A percentile compares a stretch with the other conserved stretches of the same genome.
These are phyloP conservation scores for Mystacornis crossleyi DNA, from an alignment of 2,113 vertebrate genomes.

Conservation along the genomic window DNA sequence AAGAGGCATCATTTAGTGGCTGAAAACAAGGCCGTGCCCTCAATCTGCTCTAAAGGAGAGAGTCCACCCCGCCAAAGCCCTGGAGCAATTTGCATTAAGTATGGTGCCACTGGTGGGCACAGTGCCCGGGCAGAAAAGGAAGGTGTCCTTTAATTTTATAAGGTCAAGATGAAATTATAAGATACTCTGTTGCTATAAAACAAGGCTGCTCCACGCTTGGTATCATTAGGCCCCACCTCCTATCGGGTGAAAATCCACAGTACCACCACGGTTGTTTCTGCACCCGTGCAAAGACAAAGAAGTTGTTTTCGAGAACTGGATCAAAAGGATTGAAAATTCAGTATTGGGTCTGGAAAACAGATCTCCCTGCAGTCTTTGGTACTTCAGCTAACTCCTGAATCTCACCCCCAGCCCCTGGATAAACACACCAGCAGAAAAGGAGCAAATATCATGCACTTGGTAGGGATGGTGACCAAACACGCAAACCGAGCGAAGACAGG, in stretches of 20 bases:
- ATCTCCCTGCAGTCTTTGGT: neutral
- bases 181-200: neutral
- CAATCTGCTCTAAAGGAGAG: neutral
- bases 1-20: neutral
- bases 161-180: neutral
- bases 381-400: neutral
- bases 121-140: neutral
- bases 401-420: neutral
- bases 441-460: neutral
- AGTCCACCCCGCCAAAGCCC: neutral
- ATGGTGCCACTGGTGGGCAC: neutral
- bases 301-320: neutral
- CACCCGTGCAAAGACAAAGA: neutral
- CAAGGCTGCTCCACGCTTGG: neutral
- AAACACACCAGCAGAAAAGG: neutral
- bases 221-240: neutral
- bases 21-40: neutral
- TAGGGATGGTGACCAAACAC: neutral
- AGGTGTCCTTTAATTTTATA: neutral
- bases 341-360: neutral
- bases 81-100: neutral
- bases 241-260: neutral
- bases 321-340: neutral
- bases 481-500: neutral
- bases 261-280: neutral